A percentile compares a stretch with the other conserved stretches of the same genome.
Evolutionary conservation across 2,113 vertebrate species (phyloP).

Genomic region (Podarcis raffonei): DNA sequence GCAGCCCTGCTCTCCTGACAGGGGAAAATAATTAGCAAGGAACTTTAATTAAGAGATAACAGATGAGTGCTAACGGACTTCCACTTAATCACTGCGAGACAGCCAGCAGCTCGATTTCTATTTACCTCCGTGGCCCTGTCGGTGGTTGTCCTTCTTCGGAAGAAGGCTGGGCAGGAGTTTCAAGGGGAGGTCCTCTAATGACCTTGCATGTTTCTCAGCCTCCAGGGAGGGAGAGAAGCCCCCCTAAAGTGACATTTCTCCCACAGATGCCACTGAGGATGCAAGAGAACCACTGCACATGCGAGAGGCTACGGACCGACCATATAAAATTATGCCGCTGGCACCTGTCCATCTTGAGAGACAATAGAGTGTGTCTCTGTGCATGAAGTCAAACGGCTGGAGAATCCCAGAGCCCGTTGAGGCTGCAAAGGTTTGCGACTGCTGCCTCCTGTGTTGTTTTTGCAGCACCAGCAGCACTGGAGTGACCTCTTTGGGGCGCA

Average conservation of each 20-base stretch:
- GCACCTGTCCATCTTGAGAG: too few species aligned
- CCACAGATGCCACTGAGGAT: too few species aligned
- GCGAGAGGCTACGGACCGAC: too few species aligned
- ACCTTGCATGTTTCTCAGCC: neutral
- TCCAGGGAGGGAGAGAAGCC: neutral
- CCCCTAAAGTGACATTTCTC: too few species aligned
- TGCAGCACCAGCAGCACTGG: too few species aligned
- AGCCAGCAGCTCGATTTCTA: conserved; percentile 28
- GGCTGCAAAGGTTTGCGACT: too few species aligned
- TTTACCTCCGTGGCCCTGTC: conserved; percentile 14
- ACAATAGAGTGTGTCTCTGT: too few species aligned
- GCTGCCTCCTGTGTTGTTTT: too few species aligned
- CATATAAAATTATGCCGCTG: too few species aligned
- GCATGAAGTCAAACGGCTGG: too few species aligned
- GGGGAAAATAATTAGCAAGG: conserved; percentile 71
- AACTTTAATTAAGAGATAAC: conserved; percentile 77
- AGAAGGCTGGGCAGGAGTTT: accelerated
- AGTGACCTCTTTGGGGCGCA: too few species aligned
- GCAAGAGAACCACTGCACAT: neutral
- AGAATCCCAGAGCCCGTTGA: too few species aligned
- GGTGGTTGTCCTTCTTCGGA: accelerated
- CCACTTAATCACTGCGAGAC: conserved; percentile 41
- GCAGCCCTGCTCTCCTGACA: conserved; percentile 69
- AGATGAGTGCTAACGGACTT: conserved; percentile 66
- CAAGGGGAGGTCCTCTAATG: neutral